Base-by-base conservation (phyloP, 2,888 invertebrate genomes). In the Drosophila anceps region DNA sequence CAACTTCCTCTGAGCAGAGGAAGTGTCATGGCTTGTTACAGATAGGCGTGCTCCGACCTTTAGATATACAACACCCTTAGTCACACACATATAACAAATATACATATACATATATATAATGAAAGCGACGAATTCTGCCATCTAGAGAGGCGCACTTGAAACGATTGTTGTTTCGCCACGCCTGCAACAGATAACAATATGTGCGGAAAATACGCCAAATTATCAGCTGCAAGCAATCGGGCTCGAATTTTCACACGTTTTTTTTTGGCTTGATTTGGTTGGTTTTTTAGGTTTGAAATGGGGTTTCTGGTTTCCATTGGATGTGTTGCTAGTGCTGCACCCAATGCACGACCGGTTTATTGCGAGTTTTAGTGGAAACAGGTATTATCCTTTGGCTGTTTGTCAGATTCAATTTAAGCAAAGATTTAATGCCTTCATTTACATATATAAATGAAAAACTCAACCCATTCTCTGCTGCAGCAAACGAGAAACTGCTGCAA, bases 361-460 rank as follows among this genome's bases (percentile, higher is more conserved):
- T 27, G 20, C 37, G 33, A 69, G 84, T 79, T 84, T 18, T n/a
- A n/a, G n/a, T 27, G 20, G 37, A 29, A 69, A 62, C 65, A 51
- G 46, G 64, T 67, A 75, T 86, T 86, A 88, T 88, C 87, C 89
- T 86, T 84, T 73, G 39, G 66, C 74, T 84, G 70, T 84, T 90
- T 81, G 88, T 84, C 85, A 81, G 79, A 82, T 88, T 88, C 85
- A 86, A 86, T 86, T 90, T 87, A 66, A 65, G 72, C 69, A 55
- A 80, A 88, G 76, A 88, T 82, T 81, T 88, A 88, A 88, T 87
- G 90, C 85, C 85, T 86, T 82, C 82, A 86, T 86, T 86, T 86
- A 90, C 85, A 86, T 86, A 82, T 76, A 75, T 81, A 87, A 89
- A 89, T 89, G 82, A 88, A 85, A 82, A 82, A 72, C 69, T 51